These are phyloP conservation scores for Burhinus bistriatus DNA, from an alignment of 2,113 vertebrate species.

Conservation along the genomic window DNA sequence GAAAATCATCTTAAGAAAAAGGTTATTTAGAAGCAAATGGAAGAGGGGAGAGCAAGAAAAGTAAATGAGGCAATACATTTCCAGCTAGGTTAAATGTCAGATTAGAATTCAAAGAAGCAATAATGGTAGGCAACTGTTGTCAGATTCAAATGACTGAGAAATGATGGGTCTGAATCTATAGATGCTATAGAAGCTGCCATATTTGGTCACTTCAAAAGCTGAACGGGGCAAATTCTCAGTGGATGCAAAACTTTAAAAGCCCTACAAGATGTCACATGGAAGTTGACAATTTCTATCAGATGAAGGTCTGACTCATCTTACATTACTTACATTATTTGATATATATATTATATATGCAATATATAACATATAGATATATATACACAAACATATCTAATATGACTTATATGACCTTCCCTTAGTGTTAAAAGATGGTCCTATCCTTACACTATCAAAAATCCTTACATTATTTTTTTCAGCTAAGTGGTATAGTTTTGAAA, in stretches of 20 bases:
- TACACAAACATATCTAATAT: background rate
- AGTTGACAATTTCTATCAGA: background rate
- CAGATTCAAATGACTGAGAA: background rate
- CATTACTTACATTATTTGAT: background rate
- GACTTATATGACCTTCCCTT: background rate
- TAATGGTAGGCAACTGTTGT: background rate
- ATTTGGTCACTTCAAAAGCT: background rate
- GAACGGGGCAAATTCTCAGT: background rate
- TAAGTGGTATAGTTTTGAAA: background rate
- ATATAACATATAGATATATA: background rate
- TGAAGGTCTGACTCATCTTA: background rate
- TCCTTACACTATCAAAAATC: background rate
- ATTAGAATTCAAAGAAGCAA: constrained; percentile 47
- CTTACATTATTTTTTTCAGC: background rate
- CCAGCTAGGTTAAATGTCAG: constrained; percentile 45
- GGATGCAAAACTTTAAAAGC: background rate
- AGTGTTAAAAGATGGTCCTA: background rate
- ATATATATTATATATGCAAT: background rate
- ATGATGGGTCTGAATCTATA: background rate
- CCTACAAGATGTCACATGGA: background rate
- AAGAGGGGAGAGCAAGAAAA: background rate
- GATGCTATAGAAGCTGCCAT: background rate
- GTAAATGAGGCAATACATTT: constrained; percentile 37
- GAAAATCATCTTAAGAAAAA: constrained; percentile 56
- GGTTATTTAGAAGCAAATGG: constrained; percentile 58